Percentiles rank a stretch among this genome's conserved stretches.
phyloP scores from a whole-genome alignment of 2,113 vertebrate species.

The Synchiropus splendidus region DNA sequence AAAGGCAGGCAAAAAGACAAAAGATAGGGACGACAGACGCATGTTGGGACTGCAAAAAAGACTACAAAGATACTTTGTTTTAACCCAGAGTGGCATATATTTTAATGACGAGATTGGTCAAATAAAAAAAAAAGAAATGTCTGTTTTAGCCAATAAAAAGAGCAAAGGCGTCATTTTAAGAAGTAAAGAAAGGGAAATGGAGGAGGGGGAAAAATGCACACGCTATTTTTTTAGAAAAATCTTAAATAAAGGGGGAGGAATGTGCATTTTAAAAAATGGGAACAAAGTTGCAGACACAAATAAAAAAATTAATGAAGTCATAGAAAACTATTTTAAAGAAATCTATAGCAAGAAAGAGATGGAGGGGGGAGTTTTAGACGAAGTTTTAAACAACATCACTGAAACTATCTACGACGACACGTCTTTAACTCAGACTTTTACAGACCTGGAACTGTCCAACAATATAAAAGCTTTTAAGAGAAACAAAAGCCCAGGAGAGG shows the following conservation, averaged over 20 bases:
- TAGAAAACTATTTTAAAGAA: background rate
- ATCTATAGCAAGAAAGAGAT: background rate
- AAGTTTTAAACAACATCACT: background rate
- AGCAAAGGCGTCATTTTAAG: slow-evolving; percentile 6
- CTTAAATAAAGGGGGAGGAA: background rate
- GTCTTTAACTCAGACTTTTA: slow-evolving; percentile 5
- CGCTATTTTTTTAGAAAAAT: slow-evolving; percentile 7
- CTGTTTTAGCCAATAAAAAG: background rate
- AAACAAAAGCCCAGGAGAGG: background rate
- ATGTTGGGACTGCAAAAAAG: slow-evolving; percentile 7
- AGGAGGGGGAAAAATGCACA: slow-evolving; percentile 11
- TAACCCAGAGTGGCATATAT: slow-evolving; percentile 3
- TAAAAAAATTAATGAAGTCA: background rate
- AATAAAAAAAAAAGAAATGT: slow-evolving; percentile 3
- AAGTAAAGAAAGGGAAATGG: background rate
- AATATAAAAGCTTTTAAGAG: background rate
- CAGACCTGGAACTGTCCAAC: background rate
- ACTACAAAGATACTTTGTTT: background rate
- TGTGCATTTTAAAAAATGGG: background rate
- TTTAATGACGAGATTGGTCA: slow-evolving; percentile 4
- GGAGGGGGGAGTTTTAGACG: background rate
- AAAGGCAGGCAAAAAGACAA: background rate
- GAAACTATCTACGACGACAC: background rate
- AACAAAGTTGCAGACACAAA: background rate
- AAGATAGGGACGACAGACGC: slow-evolving; percentile 1